phyloP scores from a whole-genome alignment of 2,113 vertebrate species.

The Mus spicilegus region DNA sequence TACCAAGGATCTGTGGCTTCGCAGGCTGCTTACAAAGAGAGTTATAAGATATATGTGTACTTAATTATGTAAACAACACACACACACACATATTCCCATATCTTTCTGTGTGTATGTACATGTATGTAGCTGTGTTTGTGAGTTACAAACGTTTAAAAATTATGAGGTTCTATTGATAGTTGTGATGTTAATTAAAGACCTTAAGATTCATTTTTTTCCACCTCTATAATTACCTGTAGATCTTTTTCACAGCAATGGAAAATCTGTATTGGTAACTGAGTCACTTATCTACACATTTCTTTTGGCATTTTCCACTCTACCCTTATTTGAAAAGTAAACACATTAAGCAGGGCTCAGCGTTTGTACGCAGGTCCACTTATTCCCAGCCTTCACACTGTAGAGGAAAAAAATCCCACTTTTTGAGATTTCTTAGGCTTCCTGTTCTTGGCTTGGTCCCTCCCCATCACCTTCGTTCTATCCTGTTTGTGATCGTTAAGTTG shows the following conservation, averaged over 20 bases:
- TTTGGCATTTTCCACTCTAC: background rate
- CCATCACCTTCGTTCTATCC: background rate
- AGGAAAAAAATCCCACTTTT: background rate
- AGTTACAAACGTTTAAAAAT: background rate
- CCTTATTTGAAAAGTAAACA: background rate
- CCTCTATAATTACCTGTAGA: background rate
- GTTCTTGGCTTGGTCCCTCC: background rate
- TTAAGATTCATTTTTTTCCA: background rate
- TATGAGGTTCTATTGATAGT: background rate
- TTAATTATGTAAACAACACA: background rate
- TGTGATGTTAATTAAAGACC: background rate
- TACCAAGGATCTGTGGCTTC: background rate
- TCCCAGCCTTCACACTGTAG: too few relatives aligned
- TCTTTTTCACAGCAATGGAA: background rate
- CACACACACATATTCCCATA: background rate
- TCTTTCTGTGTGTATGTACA: background rate
- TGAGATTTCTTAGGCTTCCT: background rate
- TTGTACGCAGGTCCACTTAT: fast-evolving
- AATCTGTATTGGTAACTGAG: background rate
- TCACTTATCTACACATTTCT: background rate
- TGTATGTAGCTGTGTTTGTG: background rate
- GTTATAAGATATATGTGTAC: background rate
- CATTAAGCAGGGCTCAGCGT: background rate
- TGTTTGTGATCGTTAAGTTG: background rate
- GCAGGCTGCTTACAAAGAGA: background rate